Evolutionary conservation across 1,140 invertebrate genomes (phyloP).

Genomic region (Hylaeus anthracinus): DNA sequence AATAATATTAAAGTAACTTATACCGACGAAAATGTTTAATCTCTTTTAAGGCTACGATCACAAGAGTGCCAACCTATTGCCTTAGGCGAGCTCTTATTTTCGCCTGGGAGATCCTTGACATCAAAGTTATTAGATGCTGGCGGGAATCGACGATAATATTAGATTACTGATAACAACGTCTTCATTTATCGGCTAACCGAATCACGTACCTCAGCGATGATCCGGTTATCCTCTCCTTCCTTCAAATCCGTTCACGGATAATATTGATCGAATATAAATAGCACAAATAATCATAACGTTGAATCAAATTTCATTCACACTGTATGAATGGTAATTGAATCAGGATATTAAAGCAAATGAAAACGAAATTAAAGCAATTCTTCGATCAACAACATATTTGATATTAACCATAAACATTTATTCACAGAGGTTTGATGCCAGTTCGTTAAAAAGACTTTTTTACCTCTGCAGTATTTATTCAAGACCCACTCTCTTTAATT

Average conservation of each 20-base stretch:
- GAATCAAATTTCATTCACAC: not conserved
- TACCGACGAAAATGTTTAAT: not conserved
- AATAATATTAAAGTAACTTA: too few species aligned
- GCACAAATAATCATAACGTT: not conserved
- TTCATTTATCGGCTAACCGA: constrained; percentile 45
- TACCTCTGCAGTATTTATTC: too few species aligned
- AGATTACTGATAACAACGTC: constrained; percentile 43
- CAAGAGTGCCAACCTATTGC: not conserved
- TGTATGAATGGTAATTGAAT: not conserved
- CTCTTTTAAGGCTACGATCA: not conserved
- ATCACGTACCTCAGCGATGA: constrained; percentile 37
- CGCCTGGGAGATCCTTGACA: not conserved
- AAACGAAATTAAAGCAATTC: not conserved
- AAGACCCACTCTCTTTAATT: too few species aligned
- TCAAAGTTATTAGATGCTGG: not conserved
- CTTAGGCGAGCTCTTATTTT: not conserved
- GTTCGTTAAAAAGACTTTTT: too few species aligned
- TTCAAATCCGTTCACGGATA: constrained; percentile 21
- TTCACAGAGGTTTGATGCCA: too few species aligned
- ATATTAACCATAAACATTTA: too few species aligned
- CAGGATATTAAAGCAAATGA: not conserved
- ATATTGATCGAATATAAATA: constrained; percentile 46
- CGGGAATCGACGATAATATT: constrained; percentile 31
- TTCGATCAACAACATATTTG: too few species aligned
- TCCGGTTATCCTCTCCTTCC: constrained; percentile 24